Conservation (phyloP, 2,797 vertebrate species). For the Steatocranus sp. region DNA sequence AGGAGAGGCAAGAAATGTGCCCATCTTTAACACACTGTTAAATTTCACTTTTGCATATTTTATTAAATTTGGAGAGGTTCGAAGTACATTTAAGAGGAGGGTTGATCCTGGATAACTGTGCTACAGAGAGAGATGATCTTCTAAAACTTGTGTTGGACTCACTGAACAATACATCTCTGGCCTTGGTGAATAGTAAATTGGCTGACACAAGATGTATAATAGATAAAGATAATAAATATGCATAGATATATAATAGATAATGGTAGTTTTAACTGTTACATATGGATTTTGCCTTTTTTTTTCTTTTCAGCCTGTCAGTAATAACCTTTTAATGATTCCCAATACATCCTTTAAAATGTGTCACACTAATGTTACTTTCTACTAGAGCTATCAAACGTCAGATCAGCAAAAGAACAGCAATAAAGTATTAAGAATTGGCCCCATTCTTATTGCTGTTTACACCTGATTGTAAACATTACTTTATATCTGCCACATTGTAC, state of each 20-base stretch:
- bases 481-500: fast-evolving
- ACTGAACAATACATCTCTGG: background rate
- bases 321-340: background rate
- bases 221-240: background rate
- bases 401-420: background rate
- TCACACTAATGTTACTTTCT: background rate
- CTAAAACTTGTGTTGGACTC: background rate
- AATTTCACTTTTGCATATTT: background rate
- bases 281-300: background rate
- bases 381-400: background rate
- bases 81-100: background rate
- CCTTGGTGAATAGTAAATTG: background rate
- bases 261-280: background rate
- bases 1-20: background rate
- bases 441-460: background rate
- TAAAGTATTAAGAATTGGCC: background rate
- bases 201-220: background rate
- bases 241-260: background rate
- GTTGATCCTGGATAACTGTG: background rate
- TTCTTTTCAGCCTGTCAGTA: fast-evolving
- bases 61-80: background rate
- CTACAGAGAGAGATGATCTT: background rate
- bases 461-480: background rate
- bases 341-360: background rate
- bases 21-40: background rate